Base-by-base conservation (phyloP, 1,140 invertebrate species). In the Archivesica marissinica region DNA sequence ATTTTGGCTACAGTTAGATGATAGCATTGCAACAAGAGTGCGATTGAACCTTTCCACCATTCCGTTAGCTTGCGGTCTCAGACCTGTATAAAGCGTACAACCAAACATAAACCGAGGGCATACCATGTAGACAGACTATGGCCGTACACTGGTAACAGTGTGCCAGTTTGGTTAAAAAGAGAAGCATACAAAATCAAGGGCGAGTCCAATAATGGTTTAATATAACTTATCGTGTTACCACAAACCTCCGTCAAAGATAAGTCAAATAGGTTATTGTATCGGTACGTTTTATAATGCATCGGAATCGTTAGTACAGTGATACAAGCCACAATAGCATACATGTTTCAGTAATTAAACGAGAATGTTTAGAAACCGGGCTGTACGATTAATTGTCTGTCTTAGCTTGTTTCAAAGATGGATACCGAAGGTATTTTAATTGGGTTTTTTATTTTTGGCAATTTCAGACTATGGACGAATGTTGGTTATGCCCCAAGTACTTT, bases 41-140 rank as follows among this genome's bases (percentile, higher is more conserved):
- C 50, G 15, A n/a, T 78, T 78, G 39, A 78, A 59, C 30, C 52
- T 61, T 78, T 59, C 56, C 1, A 61, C 75, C 2, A 61, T n/a
- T 0, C 52, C 75, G 44, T 78, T 78, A 2, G 52, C 38, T 61
- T 59, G 75, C 9, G 75, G 75, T n/a, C 23, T 3, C 35, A 78
- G n/a, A n/a, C n/a, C n/a, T 25, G 3, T 7, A 39, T 41, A 15
- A 44, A 70, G 25, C 4, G 17, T 2, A 38, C 38, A 2, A 6
- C 2, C 7, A n/a, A 1, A 2, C 1, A 9, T 3, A 70, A 44
- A 44, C 66, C 38, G 23, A 70, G 47, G n/a, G 66, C 66, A 13
- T 70, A 44, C 47, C 66, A 70, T 44, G n/a, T 35, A 13, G 59
- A 64, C 15, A 64, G 59, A 17, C 15, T 64, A 33, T 64, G 59